A percentile compares a stretch with the other conserved stretches of the same genome.
These are phyloP conservation scores for Campylomormyrus numenius DNA, from an alignment of 2,113 vertebrate species.

Conservation along the genomic window DNA sequence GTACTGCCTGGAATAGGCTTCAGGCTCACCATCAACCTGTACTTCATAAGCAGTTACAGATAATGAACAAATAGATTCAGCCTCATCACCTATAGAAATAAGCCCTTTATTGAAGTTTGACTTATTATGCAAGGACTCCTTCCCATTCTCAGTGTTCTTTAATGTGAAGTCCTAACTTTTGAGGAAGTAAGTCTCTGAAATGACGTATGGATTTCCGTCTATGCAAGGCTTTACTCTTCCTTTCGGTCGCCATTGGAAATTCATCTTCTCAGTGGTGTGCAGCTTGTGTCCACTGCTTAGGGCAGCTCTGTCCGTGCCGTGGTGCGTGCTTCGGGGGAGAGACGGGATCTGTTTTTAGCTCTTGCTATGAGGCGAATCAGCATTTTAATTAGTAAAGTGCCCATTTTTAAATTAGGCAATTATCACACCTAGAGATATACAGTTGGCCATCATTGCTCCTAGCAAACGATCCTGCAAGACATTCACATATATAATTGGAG, in stretches of 20 bases:
- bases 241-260: background rate
- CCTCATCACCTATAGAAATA: background rate
- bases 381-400: slow-evolving; percentile 14
- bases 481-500: slow-evolving; percentile 1
- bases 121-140: background rate
- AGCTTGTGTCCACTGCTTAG: background rate
- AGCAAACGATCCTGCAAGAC: background rate
- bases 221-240: background rate
- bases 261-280: background rate
- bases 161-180: background rate
- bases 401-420: slow-evolving; percentile 10
- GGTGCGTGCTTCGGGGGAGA: background rate
- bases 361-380: background rate
- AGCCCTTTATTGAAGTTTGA: background rate
- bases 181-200: background rate
- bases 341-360: background rate
- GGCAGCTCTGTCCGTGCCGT: background rate
- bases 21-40: background rate
- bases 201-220: background rate
- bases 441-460: background rate
- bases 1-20: background rate
- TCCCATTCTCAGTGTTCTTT: background rate
- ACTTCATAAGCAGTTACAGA: background rate
- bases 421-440: slow-evolving; percentile 1
- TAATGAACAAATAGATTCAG: background rate